Percentiles rank a stretch among this genome's conserved stretches.
phyloP scores from a whole-genome alignment of 1,140 invertebrate genomes.

The Nymphalis io region DNA sequence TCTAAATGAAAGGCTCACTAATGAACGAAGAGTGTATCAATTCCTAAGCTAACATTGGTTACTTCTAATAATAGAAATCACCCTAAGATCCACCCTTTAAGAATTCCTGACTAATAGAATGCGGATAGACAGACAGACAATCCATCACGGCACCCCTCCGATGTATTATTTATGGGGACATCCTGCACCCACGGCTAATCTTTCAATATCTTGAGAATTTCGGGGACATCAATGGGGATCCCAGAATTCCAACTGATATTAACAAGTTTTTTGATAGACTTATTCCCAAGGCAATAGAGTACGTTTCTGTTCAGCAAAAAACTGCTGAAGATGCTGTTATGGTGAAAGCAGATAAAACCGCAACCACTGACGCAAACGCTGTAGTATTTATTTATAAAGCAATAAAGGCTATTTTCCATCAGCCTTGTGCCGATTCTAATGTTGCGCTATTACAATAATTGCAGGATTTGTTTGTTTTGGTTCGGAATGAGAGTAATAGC shows the following conservation, averaged over 20 bases:
- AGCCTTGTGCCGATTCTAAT: slow-evolving; percentile 22
- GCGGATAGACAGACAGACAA: slow-evolving; percentile 76
- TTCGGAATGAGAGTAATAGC: slow-evolving; percentile 71
- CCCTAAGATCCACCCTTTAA: slow-evolving; percentile 75
- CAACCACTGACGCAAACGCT: slow-evolving; percentile 39
- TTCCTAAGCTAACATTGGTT: slow-evolving; percentile 72
- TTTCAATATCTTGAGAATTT: slow-evolving; percentile 79
- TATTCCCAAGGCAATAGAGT: slow-evolving; percentile 43
- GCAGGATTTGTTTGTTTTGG: slow-evolving; percentile 79
- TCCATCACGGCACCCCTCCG: slow-evolving; percentile 73
- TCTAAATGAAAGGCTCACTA: slow-evolving; percentile 19
- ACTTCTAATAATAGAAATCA: slow-evolving; percentile 67
- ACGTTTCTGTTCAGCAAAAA: slow-evolving; percentile 42
- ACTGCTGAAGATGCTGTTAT: slow-evolving; percentile 43
- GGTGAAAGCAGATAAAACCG: slow-evolving; percentile 51
- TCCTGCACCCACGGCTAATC: slow-evolving; percentile 76
- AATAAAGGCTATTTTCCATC: slow-evolving; percentile 52
- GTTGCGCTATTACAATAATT: slow-evolving; percentile 65
- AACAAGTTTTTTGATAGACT: slow-evolving; percentile 40
- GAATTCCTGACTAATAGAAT: slow-evolving; percentile 77
- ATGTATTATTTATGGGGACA: slow-evolving; percentile 80
- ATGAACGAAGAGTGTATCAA: slow-evolving; percentile 57
- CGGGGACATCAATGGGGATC: slow-evolving; percentile 61
- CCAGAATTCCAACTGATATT: slow-evolving; percentile 46
- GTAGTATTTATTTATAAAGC: slow-evolving; percentile 43